These are phyloP conservation scores for Polydrusus cervinus DNA, from an alignment of 2,888 invertebrate species.

Conservation along the genomic window DNA sequence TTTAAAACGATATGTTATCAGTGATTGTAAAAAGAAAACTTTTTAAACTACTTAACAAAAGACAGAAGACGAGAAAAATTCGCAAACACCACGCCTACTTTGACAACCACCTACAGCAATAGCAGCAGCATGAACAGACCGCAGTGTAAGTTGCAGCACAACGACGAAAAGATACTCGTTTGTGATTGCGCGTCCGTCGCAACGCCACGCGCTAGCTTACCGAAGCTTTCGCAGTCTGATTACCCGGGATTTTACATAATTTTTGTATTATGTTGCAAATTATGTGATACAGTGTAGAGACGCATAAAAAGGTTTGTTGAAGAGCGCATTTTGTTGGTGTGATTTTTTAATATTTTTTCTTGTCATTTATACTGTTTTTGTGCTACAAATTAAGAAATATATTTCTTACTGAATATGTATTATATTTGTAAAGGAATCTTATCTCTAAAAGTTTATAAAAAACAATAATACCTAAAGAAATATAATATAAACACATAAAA, in stretches of 20 bases:
- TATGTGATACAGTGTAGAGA: constrained; percentile 9
- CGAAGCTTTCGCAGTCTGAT: constrained; percentile 30
- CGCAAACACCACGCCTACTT: constrained; percentile 47
- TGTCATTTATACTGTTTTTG: background rate
- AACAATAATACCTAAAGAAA: too few relatives aligned
- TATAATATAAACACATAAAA: too few relatives aligned
- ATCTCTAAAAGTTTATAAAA: too few relatives aligned
- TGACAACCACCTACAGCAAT: constrained; percentile 43
- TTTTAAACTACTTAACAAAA: background rate
- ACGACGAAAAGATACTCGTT: constrained; percentile 35
- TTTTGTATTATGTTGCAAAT: constrained; percentile 20
- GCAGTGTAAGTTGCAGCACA: constrained; percentile 53
- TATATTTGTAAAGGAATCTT: too few relatives aligned
- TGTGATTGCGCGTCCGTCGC: constrained; percentile 46
- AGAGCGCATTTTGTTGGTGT: constrained; percentile 9
- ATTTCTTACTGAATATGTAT: too few relatives aligned
- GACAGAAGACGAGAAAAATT: background rate
- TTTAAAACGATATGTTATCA: background rate
- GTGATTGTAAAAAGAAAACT: background rate
- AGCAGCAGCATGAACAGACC: constrained; percentile 44
- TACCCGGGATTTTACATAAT: constrained; percentile 26
- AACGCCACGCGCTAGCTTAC: constrained; percentile 35
- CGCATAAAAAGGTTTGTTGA: background rate
- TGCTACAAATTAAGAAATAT: too few relatives aligned
- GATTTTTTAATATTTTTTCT: background rate